Evolutionary conservation across 2,888 invertebrate species (phyloP).

Genomic region (Corbicula japonica): DNA sequence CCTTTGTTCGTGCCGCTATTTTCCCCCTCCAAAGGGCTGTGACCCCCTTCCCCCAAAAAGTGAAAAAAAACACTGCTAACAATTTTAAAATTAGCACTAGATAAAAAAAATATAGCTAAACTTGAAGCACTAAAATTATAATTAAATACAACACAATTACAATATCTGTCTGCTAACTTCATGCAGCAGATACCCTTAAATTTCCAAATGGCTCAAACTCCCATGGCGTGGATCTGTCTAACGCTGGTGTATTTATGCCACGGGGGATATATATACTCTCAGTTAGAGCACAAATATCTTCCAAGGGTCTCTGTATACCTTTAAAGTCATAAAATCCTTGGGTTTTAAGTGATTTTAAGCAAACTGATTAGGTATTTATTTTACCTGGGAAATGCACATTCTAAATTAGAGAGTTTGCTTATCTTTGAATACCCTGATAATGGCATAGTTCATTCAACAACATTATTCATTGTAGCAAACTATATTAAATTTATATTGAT

Average conservation of each 20-base stretch:
- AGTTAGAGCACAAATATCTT: conserved; percentile 96
- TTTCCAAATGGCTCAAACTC: conserved; percentile 90
- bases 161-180: no score
- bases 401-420: background rate
- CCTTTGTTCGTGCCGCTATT: no score
- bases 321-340: conserved; percentile 21
- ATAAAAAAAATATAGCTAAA: no score
- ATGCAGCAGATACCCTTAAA: conserved; percentile 79
- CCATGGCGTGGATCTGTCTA: conserved; percentile 94
- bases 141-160: no score
- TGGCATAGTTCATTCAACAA: background rate
- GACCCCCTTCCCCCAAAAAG: no score
- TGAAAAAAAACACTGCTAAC: no score
- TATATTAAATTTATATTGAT: background rate
- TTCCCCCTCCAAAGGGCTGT: no score
- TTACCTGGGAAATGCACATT: background rate
- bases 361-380: background rate
- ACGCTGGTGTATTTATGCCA: conserved; percentile 97
- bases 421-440: background rate
- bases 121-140: no score
- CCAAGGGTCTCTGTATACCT: conserved; percentile 97
- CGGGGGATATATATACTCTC: conserved; percentile 99
- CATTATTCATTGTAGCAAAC: background rate
- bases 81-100: no score
- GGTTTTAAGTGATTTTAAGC: background rate